Conservation (phyloP, 2,797 vertebrate species). For the Macropodus opercularis region DNA sequence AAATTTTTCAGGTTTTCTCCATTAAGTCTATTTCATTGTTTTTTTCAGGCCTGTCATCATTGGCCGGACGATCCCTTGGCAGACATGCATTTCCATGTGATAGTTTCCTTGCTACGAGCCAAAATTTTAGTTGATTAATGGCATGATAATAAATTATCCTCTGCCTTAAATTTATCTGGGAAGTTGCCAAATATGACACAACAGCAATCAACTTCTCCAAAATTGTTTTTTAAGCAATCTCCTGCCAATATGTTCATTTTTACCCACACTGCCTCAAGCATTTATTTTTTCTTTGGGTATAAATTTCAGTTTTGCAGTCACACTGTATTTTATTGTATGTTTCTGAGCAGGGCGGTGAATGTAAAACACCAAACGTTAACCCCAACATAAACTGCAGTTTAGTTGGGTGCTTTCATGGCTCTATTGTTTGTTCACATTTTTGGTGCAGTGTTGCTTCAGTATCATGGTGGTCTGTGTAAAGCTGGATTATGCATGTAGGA, state of each 20-base stretch:
- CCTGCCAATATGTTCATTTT: slow-evolving; percentile 3
- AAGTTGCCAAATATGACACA: background rate
- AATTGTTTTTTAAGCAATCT: background rate
- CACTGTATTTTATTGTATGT: background rate
- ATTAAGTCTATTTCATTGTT: background rate
- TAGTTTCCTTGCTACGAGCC: background rate
- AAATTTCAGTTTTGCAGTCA: slow-evolving; percentile 11
- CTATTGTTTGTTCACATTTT: slow-evolving; percentile 15
- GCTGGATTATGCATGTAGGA: slow-evolving; percentile 10
- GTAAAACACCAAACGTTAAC: slow-evolving; percentile 14
- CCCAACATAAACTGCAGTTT: background rate
- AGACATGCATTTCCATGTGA: background rate
- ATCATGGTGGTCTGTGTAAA: slow-evolving; percentile 10
- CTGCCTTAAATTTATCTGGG: background rate
- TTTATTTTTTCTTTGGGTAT: background rate
- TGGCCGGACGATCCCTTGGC: background rate
- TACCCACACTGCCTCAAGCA: background rate
- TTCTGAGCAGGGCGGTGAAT: background rate
- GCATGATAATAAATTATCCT: background rate
- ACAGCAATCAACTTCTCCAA: background rate
- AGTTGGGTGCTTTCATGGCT: slow-evolving; percentile 5
- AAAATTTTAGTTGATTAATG: background rate
- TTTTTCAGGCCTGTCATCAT: background rate
- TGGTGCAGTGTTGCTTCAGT: background rate
- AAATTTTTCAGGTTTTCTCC: background rate